Evolutionary conservation across 1,140 invertebrate genomes (phyloP), one percentile per base, ranked within the genome.

Genomic region (Scaptomyza graminum): DNA sequence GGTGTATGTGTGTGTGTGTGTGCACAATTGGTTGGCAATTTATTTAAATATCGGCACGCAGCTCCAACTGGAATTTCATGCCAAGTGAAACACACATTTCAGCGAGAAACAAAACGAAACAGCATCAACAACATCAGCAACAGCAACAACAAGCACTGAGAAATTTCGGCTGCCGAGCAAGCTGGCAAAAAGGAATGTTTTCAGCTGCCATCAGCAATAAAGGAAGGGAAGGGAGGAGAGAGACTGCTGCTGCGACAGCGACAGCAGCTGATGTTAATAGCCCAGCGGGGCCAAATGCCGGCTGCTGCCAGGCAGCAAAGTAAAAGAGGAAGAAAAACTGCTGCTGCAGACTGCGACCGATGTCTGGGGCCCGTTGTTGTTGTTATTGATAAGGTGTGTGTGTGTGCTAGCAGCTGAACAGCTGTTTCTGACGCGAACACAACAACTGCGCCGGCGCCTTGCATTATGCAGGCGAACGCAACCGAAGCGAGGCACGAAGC

Each of bases 11-110:
- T 22, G 65, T 49, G 63, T 67, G 66, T 84, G 77, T 77, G 79
- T 68, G 81, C 67, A 79, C 83, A 87, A 88, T 87, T 88, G 82
- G 82, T 82, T 85, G 82, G 78, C 82, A 85, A 87, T 87, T 87
- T 87, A 87, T 87, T 87, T 88, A 88, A 88, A 87, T 87, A 87
- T 87, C 82, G 82, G 82, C 82, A 88, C 74, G 74, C 82, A 88
- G 83, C 82, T 88, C 78, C 82, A 87, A 87, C 78, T 87, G 83
- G 82, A 87, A 87, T 87, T 77, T 71, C 61, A 87, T 72, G 82
- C 54, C 82, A 74, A 74, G 66, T 62, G 65, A 69, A 62, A 74
- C 31, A 74, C 71, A 74, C 71, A 74, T 63, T 70, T 69, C 59
- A 75, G 69, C 60, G 59, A 59, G 31, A 77, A 75, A 73, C 74